Evolutionary conservation across 2,113 vertebrate species (phyloP).

Genomic region (Neopipo cinnamomea): DNA sequence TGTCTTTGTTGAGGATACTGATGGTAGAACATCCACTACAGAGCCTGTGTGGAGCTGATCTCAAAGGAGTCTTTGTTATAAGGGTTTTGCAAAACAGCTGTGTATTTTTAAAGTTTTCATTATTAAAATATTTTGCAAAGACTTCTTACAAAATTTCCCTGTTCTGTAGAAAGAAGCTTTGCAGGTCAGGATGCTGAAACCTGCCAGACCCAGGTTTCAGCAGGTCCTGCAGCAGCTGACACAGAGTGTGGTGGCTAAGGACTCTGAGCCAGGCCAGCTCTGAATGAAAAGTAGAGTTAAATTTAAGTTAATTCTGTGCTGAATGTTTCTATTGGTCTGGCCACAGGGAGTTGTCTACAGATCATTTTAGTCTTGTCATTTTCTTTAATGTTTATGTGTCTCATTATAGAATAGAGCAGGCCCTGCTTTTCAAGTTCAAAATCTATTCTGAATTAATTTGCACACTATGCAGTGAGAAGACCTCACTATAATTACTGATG

Average conservation of each 20-base stretch:
- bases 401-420: background rate
- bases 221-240: slow-evolving; percentile 23
- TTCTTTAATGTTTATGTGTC: slow-evolving; percentile 11
- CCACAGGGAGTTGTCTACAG: background rate
- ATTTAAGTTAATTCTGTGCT: slow-evolving; percentile 4
- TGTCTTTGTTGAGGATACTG: slow-evolving; percentile 26
- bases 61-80: slow-evolving; percentile 34
- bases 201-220: slow-evolving; percentile 18
- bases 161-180: slow-evolving; percentile 17
- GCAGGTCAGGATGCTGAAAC: background rate
- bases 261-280: background rate
- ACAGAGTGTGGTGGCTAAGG: background rate
- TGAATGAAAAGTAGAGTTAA: slow-evolving; percentile 14
- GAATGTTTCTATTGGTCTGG: slow-evolving; percentile 1
- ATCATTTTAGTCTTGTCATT: slow-evolving; percentile 10
- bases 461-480: background rate
- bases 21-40: background rate
- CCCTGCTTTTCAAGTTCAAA: background rate
- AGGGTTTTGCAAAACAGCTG: slow-evolving; percentile 28
- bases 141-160: slow-evolving; percentile 38
- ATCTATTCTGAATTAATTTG: slow-evolving; percentile 14
- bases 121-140: slow-evolving; percentile 61
- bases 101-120: slow-evolving; percentile 53
- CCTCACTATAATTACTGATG: background rate
- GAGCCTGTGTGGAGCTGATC: background rate